Conservation (phyloP, 2,888 invertebrate genomes). For the Caenorhabditis sp. region DNA sequence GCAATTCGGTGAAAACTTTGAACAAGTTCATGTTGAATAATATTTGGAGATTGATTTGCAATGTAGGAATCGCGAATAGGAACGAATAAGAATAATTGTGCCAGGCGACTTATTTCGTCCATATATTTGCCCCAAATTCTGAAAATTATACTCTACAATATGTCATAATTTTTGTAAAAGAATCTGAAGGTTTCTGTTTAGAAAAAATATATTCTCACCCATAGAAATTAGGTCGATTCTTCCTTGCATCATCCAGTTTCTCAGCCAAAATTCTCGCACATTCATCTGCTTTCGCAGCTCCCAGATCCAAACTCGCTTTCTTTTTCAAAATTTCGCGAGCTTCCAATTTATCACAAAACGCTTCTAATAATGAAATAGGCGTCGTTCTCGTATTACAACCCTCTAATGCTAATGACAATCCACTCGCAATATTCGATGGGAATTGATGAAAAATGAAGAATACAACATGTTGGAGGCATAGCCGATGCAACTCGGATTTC, state of each 20-base stretch:
- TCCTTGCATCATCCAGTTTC: slow-evolving; percentile 40
- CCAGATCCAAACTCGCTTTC: slow-evolving; percentile 19
- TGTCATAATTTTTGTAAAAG: too few relatives aligned
- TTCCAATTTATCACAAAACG: slow-evolving; percentile 45
- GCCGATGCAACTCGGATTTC: slow-evolving; percentile 39
- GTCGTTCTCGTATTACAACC: slow-evolving; percentile 34
- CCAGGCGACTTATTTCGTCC: slow-evolving; percentile 38
- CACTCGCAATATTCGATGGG: slow-evolving; percentile 61
- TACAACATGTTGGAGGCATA: slow-evolving; percentile 63
- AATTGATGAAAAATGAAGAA: slow-evolving; percentile 67
- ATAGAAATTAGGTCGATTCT: slow-evolving; percentile 40
- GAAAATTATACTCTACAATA: not conserved
- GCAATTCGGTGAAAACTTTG: slow-evolving; percentile 44
- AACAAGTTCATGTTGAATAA: slow-evolving; percentile 23
- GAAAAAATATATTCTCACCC: slow-evolving; percentile 3
- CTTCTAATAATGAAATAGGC: slow-evolving; percentile 53
- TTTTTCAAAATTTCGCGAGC: slow-evolving; percentile 31
- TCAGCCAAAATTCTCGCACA: slow-evolving; percentile 28
- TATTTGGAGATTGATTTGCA: slow-evolving; percentile 27
- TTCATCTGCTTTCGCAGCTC: slow-evolving; percentile 37
- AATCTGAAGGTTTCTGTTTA: too few relatives aligned
- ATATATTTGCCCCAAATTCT: slow-evolving; percentile 43
- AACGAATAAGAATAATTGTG: slow-evolving; percentile 44
- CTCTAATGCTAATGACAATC: slow-evolving; percentile 57
- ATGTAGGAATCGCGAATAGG: slow-evolving; percentile 45